phyloP scores from a whole-genome alignment of 1,140 invertebrate genomes.

The Macrotrachela quadricornifera region DNA sequence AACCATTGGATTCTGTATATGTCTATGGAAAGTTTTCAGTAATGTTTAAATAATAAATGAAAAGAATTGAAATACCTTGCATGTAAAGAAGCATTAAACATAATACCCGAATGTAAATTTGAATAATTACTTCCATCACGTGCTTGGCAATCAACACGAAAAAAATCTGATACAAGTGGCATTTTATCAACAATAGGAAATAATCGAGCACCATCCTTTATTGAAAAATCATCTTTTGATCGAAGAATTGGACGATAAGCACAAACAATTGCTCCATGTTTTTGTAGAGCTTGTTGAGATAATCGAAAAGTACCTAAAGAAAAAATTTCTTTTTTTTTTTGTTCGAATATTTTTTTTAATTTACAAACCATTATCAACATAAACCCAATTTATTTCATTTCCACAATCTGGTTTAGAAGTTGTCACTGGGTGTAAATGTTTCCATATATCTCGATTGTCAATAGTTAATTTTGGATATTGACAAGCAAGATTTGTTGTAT shows the following conservation, averaged over 20 bases:
- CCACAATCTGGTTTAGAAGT: no score
- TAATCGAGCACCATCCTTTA: neutral
- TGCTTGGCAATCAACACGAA: conserved; percentile 18
- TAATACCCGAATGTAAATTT: conserved; percentile 20
- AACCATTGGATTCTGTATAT: conserved; percentile 34
- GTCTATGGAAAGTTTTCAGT: conserved; percentile 4
- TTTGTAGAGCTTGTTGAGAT: neutral
- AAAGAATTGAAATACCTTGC: conserved; percentile 10
- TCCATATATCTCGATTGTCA: no score
- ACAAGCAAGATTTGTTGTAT: no score
- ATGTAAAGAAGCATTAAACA: conserved; percentile 13
- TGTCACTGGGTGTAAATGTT: no score
- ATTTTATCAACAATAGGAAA: conserved; percentile 12
- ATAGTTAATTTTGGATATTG: no score
- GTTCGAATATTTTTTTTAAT: no score
- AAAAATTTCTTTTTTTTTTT: no score
- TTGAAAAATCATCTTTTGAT: neutral
- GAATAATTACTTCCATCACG: conserved; percentile 15
- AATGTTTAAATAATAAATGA: no score
- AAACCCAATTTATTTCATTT: no score
- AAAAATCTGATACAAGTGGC: conserved; percentile 16
- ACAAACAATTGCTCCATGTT: conserved; percentile 2
- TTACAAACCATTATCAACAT: no score
- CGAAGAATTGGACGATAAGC: conserved; percentile 6
- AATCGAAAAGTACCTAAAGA: neutral